Conservation (phyloP, 2,113 vertebrate genomes). For the Scortum barcoo region DNA sequence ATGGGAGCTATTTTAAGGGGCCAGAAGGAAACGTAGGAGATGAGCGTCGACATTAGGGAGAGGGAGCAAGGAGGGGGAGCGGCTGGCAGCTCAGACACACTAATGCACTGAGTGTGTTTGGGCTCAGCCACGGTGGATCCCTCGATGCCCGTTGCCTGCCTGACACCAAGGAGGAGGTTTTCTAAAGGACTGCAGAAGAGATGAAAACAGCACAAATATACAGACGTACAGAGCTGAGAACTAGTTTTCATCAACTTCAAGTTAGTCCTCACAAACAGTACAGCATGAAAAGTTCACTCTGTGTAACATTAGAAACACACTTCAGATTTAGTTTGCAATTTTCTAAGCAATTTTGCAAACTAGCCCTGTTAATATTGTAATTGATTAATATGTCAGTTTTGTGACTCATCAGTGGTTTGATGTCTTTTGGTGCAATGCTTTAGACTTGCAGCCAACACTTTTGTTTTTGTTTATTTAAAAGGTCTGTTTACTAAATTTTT, state of each 20-base stretch:
- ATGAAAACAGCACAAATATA: constrained; percentile 13
- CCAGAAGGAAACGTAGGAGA: constrained; percentile 73
- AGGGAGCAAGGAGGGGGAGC: constrained; percentile 64
- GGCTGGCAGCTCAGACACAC: constrained; percentile 70
- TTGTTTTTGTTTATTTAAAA: neutral
- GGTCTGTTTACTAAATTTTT: neutral
- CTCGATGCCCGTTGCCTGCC: constrained; percentile 31
- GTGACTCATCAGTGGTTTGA: neutral
- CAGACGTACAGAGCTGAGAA: neutral
- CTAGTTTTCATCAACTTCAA: too few relatives aligned
- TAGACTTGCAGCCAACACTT: neutral
- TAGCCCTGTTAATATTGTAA: neutral
- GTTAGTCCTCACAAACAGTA: neutral
- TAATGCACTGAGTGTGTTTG: constrained; percentile 72
- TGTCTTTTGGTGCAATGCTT: neutral
- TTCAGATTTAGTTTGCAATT: neutral
- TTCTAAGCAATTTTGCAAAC: neutral
- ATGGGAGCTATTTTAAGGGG: constrained; percentile 79
- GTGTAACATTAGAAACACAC: neutral
- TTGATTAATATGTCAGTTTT: neutral
- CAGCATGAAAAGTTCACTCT: neutral
- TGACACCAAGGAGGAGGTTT: constrained; percentile 25
- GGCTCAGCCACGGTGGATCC: constrained; percentile 35
- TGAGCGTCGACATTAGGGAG: constrained; percentile 71
- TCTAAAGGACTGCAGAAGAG: constrained; percentile 5